Base-by-base conservation (phyloP, 1,140 invertebrate species). In the Littorina saxatilis region DNA sequence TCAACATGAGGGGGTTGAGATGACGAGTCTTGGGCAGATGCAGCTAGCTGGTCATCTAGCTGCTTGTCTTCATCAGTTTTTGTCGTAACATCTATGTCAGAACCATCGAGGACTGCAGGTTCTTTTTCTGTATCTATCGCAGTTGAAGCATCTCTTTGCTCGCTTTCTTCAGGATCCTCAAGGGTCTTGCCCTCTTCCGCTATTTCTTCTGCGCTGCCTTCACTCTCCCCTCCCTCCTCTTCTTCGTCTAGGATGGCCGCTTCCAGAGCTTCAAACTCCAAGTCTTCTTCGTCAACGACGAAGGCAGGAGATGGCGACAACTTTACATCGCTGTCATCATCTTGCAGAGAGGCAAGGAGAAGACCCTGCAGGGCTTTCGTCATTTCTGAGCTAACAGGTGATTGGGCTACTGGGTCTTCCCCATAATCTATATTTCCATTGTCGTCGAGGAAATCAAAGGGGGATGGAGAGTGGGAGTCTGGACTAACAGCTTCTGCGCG, bases 241-340 rank as follows among this genome's bases (percentile, higher is more conserved):
- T 76, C 74, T 4, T 39, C 32, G n/a, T 58, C 52, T 20, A 47
- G 23, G 39, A 50, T 58, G 29, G 52, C 74, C 4, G 50, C 74
- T 37, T 76, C 74, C 7, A 76, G 32, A 3, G 74, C 50, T 58
- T 76, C 74, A n/a, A 76, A 58, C 35, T 76, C 50, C 52, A 76
- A 17, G 52, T 76, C 74, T 58, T 76, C 74, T 39, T 23, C 68
- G 27, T 72, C 37, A 11, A 72, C 37, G 20, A 61, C 23, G 4
- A 5, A 4, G 37, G 40, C 32, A 23, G 35, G 35, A 2, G 68
- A 72, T 13, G 68, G 27, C 17, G 68, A 72, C 23, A 20, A 40
- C 3, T 39, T 37, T 20, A 40, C 17, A 23, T 40, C 37, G 15
- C 32, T 40, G 68, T 7, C 35, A 9, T 72, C 68, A 3, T 2